These are phyloP conservation scores for Bimastos eiseni DNA, from an alignment of 2,888 invertebrate genomes.

Conservation along the genomic window DNA sequence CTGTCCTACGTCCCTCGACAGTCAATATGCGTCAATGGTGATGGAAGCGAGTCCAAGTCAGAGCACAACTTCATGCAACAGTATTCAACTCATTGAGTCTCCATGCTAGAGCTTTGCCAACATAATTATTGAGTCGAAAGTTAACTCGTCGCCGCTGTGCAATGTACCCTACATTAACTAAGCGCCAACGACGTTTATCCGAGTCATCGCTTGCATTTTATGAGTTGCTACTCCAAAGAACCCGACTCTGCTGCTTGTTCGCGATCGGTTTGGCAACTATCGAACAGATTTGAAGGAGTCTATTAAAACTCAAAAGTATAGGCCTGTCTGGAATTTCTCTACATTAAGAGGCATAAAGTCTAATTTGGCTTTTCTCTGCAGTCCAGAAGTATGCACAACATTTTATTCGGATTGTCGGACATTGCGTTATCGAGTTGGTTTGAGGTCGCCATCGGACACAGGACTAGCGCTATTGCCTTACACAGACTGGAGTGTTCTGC, in stretches of 20 bases:
- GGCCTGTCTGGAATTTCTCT: too few relatives aligned
- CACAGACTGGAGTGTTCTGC: background rate
- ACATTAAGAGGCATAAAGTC: too few relatives aligned
- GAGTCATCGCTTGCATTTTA: background rate
- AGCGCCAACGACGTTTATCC: background rate
- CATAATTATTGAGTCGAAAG: background rate
- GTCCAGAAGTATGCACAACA: background rate
- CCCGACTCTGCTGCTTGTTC: background rate
- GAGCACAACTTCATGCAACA: background rate
- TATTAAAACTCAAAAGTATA: too few relatives aligned
- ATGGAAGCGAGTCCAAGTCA: conserved; percentile 23
- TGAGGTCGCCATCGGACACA: background rate
- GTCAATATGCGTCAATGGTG: conserved; percentile 60
- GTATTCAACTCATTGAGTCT: background rate
- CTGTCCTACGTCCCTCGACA: conserved; percentile 52
- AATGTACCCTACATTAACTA: background rate
- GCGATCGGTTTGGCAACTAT: background rate
- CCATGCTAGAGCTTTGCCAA: background rate
- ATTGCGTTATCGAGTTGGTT: background rate
- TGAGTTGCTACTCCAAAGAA: background rate
- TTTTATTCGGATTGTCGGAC: too few relatives aligned
- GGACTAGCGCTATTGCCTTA: background rate
- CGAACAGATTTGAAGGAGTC: background rate
- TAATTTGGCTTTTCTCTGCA: background rate
- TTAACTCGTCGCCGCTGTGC: background rate